A percentile compares a stretch with the other conserved stretches of the same genome.
These are phyloP conservation scores for Trichogramma pretiosum DNA, from an alignment of 1,140 invertebrate species.

Conservation along the genomic window DNA sequence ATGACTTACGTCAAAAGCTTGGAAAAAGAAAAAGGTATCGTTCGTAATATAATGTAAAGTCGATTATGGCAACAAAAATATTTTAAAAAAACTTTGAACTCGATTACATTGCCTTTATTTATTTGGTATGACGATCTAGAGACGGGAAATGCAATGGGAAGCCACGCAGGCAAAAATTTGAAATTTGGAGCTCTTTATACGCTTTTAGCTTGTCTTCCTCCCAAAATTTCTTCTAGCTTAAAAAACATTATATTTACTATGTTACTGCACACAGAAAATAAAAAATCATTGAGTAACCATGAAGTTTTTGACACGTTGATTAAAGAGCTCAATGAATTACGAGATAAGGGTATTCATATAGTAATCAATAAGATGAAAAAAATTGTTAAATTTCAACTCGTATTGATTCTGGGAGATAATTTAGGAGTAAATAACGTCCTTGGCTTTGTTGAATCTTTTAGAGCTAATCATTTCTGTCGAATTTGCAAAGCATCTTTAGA, in stretches of 20 bases:
- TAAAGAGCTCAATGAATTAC: slow-evolving; percentile 14
- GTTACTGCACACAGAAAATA: slow-evolving; percentile 3
- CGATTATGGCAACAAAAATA: slow-evolving; percentile 4
- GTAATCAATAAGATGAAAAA: neutral
- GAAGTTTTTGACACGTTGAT: slow-evolving; percentile 10
- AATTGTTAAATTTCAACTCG: neutral
- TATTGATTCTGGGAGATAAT: no score
- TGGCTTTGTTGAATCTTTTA: slow-evolving; percentile 4
- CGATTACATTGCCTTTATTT: neutral
- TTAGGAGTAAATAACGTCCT: no score
- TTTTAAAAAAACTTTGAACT: neutral
- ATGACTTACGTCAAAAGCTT: neutral
- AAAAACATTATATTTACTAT: slow-evolving; percentile 6
- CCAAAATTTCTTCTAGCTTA: slow-evolving; percentile 4
- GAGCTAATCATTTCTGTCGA: neutral
- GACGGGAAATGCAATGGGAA: slow-evolving; percentile 3
- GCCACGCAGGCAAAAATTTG: slow-evolving; percentile 1
- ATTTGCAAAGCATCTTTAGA: neutral
- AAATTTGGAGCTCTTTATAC: slow-evolving; percentile 5
- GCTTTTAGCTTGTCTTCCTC: slow-evolving; percentile 14
- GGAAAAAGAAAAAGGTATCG: neutral
- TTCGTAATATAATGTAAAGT: neutral
- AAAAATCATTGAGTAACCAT: slow-evolving; percentile 10
- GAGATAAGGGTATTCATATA: neutral
- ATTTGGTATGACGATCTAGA: slow-evolving; percentile 6